phyloP scores from a whole-genome alignment of 2,888 invertebrate species.

The Macrophya annulata region DNA sequence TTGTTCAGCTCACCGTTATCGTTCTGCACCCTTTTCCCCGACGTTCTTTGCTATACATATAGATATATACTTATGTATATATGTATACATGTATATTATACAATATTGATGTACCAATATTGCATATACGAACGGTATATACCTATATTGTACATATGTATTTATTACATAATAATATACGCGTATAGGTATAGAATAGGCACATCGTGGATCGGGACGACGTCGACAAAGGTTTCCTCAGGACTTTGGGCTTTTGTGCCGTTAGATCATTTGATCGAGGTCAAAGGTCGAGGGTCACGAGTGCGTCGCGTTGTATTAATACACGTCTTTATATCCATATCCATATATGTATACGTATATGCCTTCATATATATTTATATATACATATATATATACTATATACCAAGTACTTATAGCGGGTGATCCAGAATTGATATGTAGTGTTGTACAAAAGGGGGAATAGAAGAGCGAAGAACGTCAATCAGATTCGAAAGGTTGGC shows the following conservation, averaged over 20 bases:
- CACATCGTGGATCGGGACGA: background rate
- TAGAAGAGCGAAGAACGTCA: constrained; percentile 20
- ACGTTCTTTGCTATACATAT: background rate
- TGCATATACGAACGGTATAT: background rate
- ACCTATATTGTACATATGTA: background rate
- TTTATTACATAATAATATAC: constrained; percentile 19
- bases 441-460: constrained; percentile 1
- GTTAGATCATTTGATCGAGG: constrained; percentile 44
- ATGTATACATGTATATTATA: background rate
- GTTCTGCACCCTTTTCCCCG: background rate
- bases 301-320: constrained; percentile 20
- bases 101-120: constrained; percentile 5
- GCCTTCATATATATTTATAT: background rate
- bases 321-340: background rate
- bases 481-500: background rate
- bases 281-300: constrained; percentile 41
- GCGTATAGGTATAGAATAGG: constrained; percentile 8
- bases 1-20: background rate
- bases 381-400: background rate
- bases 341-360: too few species aligned
- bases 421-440: constrained; percentile 42
- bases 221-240: constrained; percentile 8
- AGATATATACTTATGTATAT: background rate
- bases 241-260: constrained; percentile 32
- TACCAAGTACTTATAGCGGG: background rate